phyloP scores from a whole-genome alignment of 2,888 invertebrate species.

The Muschampia plurimacula region DNA sequence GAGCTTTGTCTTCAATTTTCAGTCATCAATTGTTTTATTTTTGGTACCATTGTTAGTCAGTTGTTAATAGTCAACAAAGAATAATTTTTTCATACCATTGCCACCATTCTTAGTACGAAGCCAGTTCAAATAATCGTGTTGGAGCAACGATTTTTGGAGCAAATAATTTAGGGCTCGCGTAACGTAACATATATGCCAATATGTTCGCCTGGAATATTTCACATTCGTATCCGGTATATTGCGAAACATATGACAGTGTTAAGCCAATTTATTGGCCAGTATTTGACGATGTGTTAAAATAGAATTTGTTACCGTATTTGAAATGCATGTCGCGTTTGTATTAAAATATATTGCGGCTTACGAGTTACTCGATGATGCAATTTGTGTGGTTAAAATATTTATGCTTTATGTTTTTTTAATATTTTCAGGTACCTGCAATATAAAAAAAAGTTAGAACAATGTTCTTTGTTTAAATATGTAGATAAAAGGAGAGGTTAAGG shows the following conservation, averaged over 20 bases:
- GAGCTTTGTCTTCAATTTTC: constrained; percentile 31
- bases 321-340: constrained; percentile 19
- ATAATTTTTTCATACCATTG: constrained; percentile 33
- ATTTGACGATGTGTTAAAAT: constrained; percentile 28
- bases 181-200: constrained; percentile 23
- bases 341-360: constrained; percentile 16
- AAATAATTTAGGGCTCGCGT: constrained; percentile 22
- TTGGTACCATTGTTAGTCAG: constrained; percentile 28
- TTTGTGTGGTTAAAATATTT: not conserved
- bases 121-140: constrained; percentile 24
- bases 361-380: not conserved
- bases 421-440: not conserved
- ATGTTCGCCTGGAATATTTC: constrained; percentile 29
- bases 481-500: no score
- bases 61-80: constrained; percentile 18
- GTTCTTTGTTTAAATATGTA: no score
- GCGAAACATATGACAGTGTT: constrained; percentile 25
- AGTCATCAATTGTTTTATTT: constrained; percentile 34
- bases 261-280: constrained; percentile 34
- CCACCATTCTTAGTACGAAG: constrained; percentile 23
- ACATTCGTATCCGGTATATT: constrained; percentile 33
- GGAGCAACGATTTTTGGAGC: constrained; percentile 24
- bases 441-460: no score
- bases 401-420: not conserved
- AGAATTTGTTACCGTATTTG: constrained; percentile 27